Evolutionary conservation across 2,888 invertebrate genomes (phyloP).

Genomic region (Hirudinaria manillensis): DNA sequence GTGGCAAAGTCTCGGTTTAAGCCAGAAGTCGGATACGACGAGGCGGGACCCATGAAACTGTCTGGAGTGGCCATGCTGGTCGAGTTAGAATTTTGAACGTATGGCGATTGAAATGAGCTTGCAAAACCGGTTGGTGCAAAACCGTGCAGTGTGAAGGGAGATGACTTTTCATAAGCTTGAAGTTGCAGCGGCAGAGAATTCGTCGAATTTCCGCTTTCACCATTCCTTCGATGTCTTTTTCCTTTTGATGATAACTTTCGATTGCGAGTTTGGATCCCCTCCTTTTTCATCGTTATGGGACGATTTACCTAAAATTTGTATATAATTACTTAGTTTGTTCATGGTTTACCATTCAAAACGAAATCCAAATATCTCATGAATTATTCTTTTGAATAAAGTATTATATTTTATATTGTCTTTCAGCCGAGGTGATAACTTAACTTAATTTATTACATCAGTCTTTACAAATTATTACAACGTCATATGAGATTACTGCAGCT

Average conservation of each 20-base stretch:
- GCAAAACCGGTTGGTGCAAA: conserved; percentile 20
- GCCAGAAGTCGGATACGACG: background rate
- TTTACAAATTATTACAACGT: too few relatives aligned
- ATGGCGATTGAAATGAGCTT: conserved; percentile 8
- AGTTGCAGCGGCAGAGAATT: conserved; percentile 27
- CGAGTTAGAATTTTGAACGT: conserved; percentile 12
- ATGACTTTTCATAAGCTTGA: conserved; percentile 29
- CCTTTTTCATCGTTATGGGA: conserved; percentile 36
- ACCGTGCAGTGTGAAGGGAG: conserved; percentile 22
- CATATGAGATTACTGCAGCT: too few relatives aligned
- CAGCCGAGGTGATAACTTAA: too few relatives aligned
- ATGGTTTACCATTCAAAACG: too few relatives aligned
- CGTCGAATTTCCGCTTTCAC: conserved; percentile 25
- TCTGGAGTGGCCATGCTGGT: conserved; percentile 17
- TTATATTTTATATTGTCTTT: too few relatives aligned
- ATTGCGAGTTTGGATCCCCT: conserved; percentile 35
- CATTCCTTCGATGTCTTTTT: conserved; percentile 30
- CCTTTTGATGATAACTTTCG: conserved; percentile 35
- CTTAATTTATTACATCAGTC: too few relatives aligned
- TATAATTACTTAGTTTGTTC: too few relatives aligned
- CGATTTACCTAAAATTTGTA: conserved; percentile 31
- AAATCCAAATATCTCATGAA: too few relatives aligned
- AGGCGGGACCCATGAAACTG: conserved; percentile 13
- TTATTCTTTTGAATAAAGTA: too few relatives aligned
- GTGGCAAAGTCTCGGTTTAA: conserved; percentile 8